Conservation (phyloP, 2,888 invertebrate species). For the Aleiodes testaceus region DNA sequence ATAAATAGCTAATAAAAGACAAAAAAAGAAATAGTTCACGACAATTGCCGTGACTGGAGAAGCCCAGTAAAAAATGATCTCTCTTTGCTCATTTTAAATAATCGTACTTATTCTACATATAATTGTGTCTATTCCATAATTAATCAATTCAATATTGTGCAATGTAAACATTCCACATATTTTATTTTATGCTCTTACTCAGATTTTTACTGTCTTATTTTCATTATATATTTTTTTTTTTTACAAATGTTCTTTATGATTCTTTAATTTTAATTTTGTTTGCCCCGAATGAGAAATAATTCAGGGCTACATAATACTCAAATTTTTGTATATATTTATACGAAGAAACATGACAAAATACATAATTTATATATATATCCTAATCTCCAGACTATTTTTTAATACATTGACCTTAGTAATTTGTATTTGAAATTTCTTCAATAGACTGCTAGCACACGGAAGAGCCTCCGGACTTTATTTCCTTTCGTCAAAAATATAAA, state of each 20-base stretch:
- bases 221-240: slow-evolving; percentile 46
- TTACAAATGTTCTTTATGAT: slow-evolving; percentile 60
- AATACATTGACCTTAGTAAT: slow-evolving; percentile 39
- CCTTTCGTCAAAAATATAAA: slow-evolving; percentile 69
- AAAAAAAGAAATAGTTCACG: slow-evolving; percentile 36
- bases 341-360: slow-evolving; percentile 69
- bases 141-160: slow-evolving; percentile 67
- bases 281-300: slow-evolving; percentile 49
- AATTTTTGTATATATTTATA: slow-evolving; percentile 72
- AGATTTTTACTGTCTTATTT: slow-evolving; percentile 52
- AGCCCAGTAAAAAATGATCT: slow-evolving; percentile 51
- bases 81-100: slow-evolving; percentile 51
- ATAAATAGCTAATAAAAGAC: slow-evolving; percentile 43
- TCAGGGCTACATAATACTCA: slow-evolving; percentile 63
- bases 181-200: slow-evolving; percentile 51
- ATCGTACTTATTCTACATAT: slow-evolving; percentile 58
- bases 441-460: slow-evolving; percentile 36
- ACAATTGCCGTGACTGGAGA: slow-evolving; percentile 52
- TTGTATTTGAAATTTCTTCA: slow-evolving; percentile 32
- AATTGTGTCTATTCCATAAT: slow-evolving; percentile 42
- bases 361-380: slow-evolving; percentile 69
- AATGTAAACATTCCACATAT: slow-evolving; percentile 70
- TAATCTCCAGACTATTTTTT: slow-evolving; percentile 46
- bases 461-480: slow-evolving; percentile 38
- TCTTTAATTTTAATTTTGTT: slow-evolving; percentile 50